These are phyloP conservation scores for Acanthosepion pharaonis DNA, from an alignment of 2,888 invertebrate species.

Conservation along the genomic window DNA sequence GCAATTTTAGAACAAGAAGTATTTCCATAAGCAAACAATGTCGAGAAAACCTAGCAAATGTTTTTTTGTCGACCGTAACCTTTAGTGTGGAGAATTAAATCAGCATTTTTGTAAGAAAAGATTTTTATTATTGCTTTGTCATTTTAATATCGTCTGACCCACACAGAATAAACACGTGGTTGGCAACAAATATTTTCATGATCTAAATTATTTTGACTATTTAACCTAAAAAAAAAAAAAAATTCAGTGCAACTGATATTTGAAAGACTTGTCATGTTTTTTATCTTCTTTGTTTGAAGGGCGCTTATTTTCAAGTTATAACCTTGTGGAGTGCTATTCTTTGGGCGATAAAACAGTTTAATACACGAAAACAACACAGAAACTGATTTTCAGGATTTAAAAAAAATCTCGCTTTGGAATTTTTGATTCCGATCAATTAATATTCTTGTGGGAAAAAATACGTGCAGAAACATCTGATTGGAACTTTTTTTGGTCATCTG, in stretches of 20 bases:
- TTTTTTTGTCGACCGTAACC: too few relatives aligned
- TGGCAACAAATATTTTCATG: background rate
- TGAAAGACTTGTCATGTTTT: background rate
- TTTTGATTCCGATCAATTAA: background rate
- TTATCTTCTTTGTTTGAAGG: background rate
- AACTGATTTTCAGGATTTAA: too few relatives aligned
- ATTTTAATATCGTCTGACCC: background rate
- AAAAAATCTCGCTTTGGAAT: background rate
- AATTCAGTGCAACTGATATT: background rate
- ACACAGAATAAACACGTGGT: background rate
- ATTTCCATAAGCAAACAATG: too few relatives aligned
- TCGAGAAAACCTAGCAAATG: too few relatives aligned
- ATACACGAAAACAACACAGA: too few relatives aligned
- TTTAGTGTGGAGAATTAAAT: too few relatives aligned
- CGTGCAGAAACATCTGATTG: background rate
- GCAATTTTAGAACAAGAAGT: too few relatives aligned
- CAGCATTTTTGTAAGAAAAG: background rate
- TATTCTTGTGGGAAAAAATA: background rate
- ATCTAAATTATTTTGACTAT: background rate
- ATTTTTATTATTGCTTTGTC: background rate
- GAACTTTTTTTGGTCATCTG: background rate
- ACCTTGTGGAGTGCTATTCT: background rate
- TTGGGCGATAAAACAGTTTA: too few relatives aligned
- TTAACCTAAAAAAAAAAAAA: background rate
- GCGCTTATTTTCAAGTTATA: background rate